Percentiles rank a stretch among this genome's conserved stretches.
Evolutionary conservation across 2,797 vertebrate genomes (phyloP).

Genomic region (Arrhamphus sclerolepis): DNA sequence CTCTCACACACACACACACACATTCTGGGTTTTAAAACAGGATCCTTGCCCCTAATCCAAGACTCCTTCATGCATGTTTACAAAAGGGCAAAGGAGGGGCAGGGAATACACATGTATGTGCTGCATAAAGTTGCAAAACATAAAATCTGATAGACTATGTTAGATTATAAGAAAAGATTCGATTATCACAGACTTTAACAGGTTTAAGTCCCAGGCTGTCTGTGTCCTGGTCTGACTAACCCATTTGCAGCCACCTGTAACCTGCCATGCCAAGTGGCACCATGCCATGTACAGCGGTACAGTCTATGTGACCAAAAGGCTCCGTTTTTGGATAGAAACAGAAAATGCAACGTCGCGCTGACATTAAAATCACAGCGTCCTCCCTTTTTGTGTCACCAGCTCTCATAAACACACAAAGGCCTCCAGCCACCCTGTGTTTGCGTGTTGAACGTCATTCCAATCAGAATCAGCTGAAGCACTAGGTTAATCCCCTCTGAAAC

Average conservation of each 20-base stretch:
- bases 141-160: too few relatives aligned
- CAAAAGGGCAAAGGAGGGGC: slow-evolving; percentile 30
- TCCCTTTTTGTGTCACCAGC: slow-evolving; percentile 1
- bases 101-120: slow-evolving; percentile 16
- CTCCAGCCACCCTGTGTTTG: neutral
- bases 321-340: neutral
- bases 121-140: slow-evolving; percentile 20
- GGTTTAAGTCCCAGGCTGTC: slow-evolving; percentile 37
- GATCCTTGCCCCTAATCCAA: slow-evolving; percentile 71
- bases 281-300: slow-evolving; percentile 49
- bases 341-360: neutral
- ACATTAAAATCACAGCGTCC: slow-evolving; percentile 23
- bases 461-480: slow-evolving; percentile 73
- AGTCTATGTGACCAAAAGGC: slow-evolving; percentile 24
- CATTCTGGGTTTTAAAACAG: slow-evolving; percentile 52
- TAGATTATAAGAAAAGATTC: too few relatives aligned
- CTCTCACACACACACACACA: slow-evolving; percentile 36
- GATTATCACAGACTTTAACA: slow-evolving; percentile 2
- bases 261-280: slow-evolving; percentile 44
- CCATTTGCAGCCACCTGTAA: slow-evolving; percentile 52
- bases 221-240: slow-evolving; percentile 42
- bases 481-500: slow-evolving; percentile 73
- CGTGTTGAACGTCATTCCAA: slow-evolving; percentile 68
- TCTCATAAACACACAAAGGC: slow-evolving; percentile 6
- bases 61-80: slow-evolving; percentile 62